Base-by-base conservation (phyloP, 2,797 vertebrate species). In the Argyrosomus regius region DNA sequence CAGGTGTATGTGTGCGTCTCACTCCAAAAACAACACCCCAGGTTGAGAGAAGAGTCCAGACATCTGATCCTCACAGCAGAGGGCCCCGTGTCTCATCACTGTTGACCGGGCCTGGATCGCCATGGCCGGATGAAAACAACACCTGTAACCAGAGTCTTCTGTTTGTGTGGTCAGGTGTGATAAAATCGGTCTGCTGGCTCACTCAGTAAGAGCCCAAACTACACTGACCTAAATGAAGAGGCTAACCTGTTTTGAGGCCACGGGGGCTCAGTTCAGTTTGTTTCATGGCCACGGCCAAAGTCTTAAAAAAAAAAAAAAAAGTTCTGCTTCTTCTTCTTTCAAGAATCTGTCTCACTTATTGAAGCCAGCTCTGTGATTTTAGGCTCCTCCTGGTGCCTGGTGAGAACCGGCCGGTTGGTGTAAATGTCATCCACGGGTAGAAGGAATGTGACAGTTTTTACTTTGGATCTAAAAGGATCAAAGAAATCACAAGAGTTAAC, bases 381-480 rank as follows among this genome's bases (percentile, higher is more conserved):
- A 73, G 91, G 87, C 87, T 94, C 95, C 86, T 92, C 86, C 71
- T 88, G 90, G 72, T 88, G 89, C 74, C 95, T 93, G 67, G 90
- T 85, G 83, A 94, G 69, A 72, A 89, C 93, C 3, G 96, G 95
- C 22, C 90, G 89, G 88, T 88, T 95, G 78, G 95, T 96, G 88
- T 96, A 96, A 77, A 96, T 96, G 75, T 91, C 91, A 48, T 96
- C 96, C 92, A 93, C 89, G 0, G 98, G 98, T 73, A 99, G 93
- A 73, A 98, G 96, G 89, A 99, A 99, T 17, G 96, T 97, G 67
- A 99, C 97, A 0, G 97, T 96, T 92, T 99, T 99, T 82, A 96
- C 95, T 90, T 98, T 99, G 80, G 93, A 88, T 91, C 98, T 99
- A 78, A 50, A 93, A 87, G 13, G 53, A 53, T 63, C 1, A 81